phyloP scores from a whole-genome alignment of 2,113 vertebrate species.

The Petrocephalus zakoni region DNA sequence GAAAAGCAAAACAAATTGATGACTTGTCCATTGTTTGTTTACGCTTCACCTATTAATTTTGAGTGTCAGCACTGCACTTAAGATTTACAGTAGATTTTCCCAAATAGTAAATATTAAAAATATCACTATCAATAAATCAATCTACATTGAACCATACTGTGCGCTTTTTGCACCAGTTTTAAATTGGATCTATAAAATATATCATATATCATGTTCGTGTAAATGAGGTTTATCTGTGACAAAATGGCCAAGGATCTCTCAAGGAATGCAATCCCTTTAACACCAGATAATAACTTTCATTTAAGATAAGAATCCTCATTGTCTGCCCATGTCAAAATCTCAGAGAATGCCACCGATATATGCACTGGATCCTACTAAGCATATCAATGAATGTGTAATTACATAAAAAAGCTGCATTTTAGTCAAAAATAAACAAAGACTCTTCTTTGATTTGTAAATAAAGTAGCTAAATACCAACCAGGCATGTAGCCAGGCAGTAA shows the following conservation, averaged over 20 bases:
- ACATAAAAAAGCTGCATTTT: background rate
- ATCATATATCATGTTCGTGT: background rate
- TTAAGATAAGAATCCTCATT: background rate
- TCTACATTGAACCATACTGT: background rate
- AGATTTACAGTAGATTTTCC: background rate
- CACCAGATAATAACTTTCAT: background rate
- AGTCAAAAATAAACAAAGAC: background rate
- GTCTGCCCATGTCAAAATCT: background rate
- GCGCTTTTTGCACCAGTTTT: background rate
- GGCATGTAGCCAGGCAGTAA: background rate
- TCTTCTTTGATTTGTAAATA: background rate
- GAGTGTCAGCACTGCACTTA: background rate
- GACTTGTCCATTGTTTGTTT: background rate
- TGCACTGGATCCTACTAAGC: background rate
- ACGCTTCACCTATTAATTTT: background rate
- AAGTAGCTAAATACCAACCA: background rate
- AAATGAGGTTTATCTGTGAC: background rate
- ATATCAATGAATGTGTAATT: background rate
- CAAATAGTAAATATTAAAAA: background rate
- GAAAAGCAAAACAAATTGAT: background rate
- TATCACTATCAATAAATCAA: background rate
- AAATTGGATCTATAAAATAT: background rate
- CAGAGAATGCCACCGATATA: background rate
- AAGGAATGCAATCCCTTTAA: background rate
- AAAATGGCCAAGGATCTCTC: background rate